A percentile compares a stretch with the other conserved stretches of the same genome.
Evolutionary conservation across 2,888 invertebrate species (phyloP).

Genomic region (Lypha dubia): DNA sequence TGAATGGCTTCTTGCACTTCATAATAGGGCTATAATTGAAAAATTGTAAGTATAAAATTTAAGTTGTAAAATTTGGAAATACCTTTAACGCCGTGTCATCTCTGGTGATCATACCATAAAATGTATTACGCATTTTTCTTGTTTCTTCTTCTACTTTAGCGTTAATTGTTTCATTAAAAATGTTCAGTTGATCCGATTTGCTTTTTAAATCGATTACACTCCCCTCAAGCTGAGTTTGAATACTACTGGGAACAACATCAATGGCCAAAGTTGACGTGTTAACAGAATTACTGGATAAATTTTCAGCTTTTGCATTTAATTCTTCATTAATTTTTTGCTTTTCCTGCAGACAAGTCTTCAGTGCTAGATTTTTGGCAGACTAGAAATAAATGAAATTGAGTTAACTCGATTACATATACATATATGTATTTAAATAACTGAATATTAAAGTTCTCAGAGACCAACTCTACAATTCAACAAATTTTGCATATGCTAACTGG

Average conservation of each 20-base stretch:
- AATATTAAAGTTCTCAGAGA: too few relatives aligned
- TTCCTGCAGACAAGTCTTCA: background rate
- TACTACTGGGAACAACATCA: slow-evolving; percentile 13
- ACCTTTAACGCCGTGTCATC: slow-evolving; percentile 49
- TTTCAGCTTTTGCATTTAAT: background rate
- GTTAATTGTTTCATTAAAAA: slow-evolving; percentile 26
- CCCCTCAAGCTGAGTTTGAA: background rate
- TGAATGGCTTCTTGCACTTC: slow-evolving; percentile 42
- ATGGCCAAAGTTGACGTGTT: background rate
- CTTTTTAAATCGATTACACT: slow-evolving; percentile 32
- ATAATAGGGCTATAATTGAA: slow-evolving; percentile 44
- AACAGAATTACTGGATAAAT: background rate
- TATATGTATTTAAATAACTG: too few relatives aligned
- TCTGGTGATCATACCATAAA: slow-evolving; percentile 42
- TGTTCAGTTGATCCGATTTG: slow-evolving; percentile 38
- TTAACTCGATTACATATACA: too few relatives aligned
- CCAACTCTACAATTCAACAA: too few relatives aligned
- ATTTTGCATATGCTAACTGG: too few relatives aligned
- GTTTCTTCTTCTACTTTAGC: slow-evolving; percentile 44
- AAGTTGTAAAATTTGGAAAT: background rate
- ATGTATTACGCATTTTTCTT: slow-evolving; percentile 7
- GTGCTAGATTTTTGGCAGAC: background rate
- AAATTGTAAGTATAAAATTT: background rate
- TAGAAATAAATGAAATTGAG: slow-evolving; percentile 19
- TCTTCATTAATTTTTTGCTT: slow-evolving; percentile 11